Base-by-base conservation (phyloP, 1,140 invertebrate species). In the Neodiprion virginianus region DNA sequence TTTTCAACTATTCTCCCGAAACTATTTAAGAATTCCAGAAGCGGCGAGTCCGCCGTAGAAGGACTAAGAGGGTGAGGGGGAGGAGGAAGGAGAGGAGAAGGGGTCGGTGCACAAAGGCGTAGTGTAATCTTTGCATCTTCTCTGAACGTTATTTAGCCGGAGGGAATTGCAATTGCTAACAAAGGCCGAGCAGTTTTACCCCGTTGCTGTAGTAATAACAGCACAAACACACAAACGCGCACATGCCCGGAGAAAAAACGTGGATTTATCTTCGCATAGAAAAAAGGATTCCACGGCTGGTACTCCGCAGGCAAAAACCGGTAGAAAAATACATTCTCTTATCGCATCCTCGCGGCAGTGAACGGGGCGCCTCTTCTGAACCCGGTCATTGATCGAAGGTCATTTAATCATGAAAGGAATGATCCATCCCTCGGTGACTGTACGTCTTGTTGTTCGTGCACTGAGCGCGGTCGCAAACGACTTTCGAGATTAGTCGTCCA, bases 61-160 rank as follows among this genome's bases (percentile, higher is more conserved):
- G 28, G 47, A 8, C 23, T 5, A 69, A 21, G 49, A 48, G 28
- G 14, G 1, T 3, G 69, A 70, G 69, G 69, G 1, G 47, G 21
- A 70, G 28, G 28, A 40, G 28, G 28, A 40, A 5, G 28, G 5
- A 5, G 28, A 40, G 28, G 28, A 40, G 2, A 5, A 3, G 28
- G 28, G 28, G 1, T 40, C 28, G 28, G 28, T 40, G 28, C 5
- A 40, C 28, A 40, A 40, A 40, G 28, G 28, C 28, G 28, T 40
- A 61, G 53, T 61, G 53, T 61, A 61, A 61, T 61, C 53, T 61
- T 61, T 61, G 53, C 53, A 61, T 61, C n/a, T 61, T 61, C 11
- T 61, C 53, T 61, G 53, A 61, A 61, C 53, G 53, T 61, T 61
- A 61, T 61, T 61, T 61, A 61, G 11, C 53, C 53, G 5, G 53